Percentiles rank a stretch among this genome's conserved stretches.
These are phyloP conservation scores for Drosophila birchii DNA, from an alignment of 2,888 invertebrate genomes.

Conservation along the genomic window DNA sequence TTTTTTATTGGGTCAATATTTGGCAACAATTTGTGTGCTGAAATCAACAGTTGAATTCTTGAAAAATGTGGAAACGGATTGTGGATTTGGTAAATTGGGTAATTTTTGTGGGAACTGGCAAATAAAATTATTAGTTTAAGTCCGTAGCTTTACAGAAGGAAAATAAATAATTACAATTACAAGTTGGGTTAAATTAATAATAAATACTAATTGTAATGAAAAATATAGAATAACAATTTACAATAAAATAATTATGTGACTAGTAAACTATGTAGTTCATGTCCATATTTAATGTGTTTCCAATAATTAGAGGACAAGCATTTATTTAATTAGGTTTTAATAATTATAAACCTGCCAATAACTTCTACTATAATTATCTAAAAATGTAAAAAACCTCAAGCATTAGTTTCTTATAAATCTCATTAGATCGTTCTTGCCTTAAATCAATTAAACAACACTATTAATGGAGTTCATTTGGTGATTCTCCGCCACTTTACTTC, in stretches of 20 bases:
- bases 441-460: conserved; percentile 20
- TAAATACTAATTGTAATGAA: background rate
- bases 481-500: background rate
- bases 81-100: conserved; percentile 7
- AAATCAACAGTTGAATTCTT: conserved; percentile 24
- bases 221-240: background rate
- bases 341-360: background rate
- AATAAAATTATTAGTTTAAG: background rate
- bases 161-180: background rate
- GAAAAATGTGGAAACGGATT: conserved; percentile 4
- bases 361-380: background rate
- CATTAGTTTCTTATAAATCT: background rate
- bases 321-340: conserved; percentile 2
- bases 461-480: conserved; percentile 3
- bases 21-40: conserved; percentile 24
- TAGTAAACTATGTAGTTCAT: conserved; percentile 3
- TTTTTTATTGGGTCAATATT: conserved; percentile 40
- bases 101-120: background rate
- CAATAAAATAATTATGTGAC: background rate
- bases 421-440: background rate
- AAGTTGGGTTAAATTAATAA: background rate
- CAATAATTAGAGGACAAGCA: background rate
- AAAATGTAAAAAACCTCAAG: background rate
- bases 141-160: background rate
- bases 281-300: background rate